Percentiles rank a stretch among this genome's conserved stretches.
phyloP scores from a whole-genome alignment of 2,797 vertebrate genomes.

The Otus scops region DNA sequence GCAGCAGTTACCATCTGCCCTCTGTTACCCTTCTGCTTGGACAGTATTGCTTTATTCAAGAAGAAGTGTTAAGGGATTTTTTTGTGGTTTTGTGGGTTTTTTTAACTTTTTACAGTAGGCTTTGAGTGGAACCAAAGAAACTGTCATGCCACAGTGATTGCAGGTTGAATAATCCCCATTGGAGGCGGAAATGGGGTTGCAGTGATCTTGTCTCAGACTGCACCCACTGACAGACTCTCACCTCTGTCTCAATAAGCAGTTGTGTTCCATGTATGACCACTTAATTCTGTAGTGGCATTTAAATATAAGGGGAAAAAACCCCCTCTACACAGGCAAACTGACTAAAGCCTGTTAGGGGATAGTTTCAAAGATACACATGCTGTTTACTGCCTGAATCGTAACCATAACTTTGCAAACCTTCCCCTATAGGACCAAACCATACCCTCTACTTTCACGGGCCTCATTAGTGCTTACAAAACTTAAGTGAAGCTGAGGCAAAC shows the following conservation, averaged over 20 bases:
- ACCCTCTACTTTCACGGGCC: not conserved
- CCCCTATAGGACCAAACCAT: not conserved
- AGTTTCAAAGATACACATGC: not conserved
- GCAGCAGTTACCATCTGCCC: not conserved
- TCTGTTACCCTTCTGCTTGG: not conserved
- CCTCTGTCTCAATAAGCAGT: not conserved
- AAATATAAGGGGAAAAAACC: not conserved
- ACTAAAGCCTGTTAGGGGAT: accelerated
- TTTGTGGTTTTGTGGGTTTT: not conserved
- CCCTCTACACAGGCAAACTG: not conserved
- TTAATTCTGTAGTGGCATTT: not conserved
- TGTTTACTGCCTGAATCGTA: not conserved
- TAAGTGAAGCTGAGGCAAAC: not conserved
- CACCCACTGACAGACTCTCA: not conserved
- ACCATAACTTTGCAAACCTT: not conserved
- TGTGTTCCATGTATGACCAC: not conserved
- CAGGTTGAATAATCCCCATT: not conserved
- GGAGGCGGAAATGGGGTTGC: not conserved
- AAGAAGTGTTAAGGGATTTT: not conserved
- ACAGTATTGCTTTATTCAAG: too few relatives aligned
- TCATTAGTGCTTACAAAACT: not conserved
- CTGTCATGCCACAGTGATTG: not conserved
- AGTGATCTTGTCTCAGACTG: not conserved
- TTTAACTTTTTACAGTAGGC: too few relatives aligned
- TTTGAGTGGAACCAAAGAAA: not conserved